Base-by-base conservation (phyloP, 2,888 invertebrate genomes). In the Tetrapedia diversipes region DNA sequence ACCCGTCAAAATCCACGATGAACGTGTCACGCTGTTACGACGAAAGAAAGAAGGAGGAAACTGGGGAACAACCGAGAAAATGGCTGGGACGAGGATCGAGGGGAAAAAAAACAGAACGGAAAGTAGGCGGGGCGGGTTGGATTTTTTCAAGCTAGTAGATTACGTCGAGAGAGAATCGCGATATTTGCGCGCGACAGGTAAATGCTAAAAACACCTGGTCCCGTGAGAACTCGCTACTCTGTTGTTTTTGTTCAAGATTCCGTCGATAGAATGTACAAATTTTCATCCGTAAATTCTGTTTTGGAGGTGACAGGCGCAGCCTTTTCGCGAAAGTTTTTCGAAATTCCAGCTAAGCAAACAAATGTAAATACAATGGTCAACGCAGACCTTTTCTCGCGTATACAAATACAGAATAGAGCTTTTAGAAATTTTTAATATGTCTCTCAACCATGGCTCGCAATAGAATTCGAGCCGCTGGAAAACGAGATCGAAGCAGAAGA, bases 141-240 rank as follows among this genome's bases (percentile, higher is more conserved):
- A 24, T 49, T 59, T 59, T 72, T 66, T 56, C 41, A 60, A 22
- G n/a, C 49, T 47, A 37, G 22, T 74, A 65, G 68, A 77, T 66
- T 73, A 64, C 22, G 69, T 16, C 34, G 49, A 57, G 70, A 57
- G 70, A 66, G 65, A 43, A 65, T 61, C 69, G 49, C 49, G 77
- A 66, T 80, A 79, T 80, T 79, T 67, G 57, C 47, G 37, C 54
- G 57, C 69, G 65, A 69, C 63, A 59, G 74, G n/a, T 57, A 69
- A 72, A 60, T 19, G 57, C 19, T 10, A 32, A 47, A n/a, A 72
- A 67, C 49, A 49, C 49, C 47, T 39, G 39, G 43, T 56, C 45
- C 54, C 51, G 64, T 32, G 66, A 67, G 34, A 59, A 60, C 34
- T 69, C n/a, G 54, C 39, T 32, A 22, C 51, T 37, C 27, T 56